Conservation (phyloP, 2,888 invertebrate genomes). For the Lycophotia porphyrea region DNA sequence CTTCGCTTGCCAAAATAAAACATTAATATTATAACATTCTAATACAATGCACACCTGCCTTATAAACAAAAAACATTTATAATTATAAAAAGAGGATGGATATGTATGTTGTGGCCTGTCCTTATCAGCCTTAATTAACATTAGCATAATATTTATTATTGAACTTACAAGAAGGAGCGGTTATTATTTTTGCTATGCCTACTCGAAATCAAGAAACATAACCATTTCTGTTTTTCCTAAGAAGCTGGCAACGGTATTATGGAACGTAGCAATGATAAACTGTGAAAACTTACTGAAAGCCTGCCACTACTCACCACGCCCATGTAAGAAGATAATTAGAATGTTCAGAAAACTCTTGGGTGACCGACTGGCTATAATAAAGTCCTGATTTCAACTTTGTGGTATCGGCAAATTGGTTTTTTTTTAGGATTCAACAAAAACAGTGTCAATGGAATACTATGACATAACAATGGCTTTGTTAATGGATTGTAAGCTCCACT, state of each 20-base stretch:
- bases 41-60: conserved; percentile 82
- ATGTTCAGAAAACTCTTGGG: neutral
- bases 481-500: neutral
- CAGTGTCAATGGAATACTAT: neutral
- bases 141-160: conserved; percentile 51
- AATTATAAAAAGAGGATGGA: conserved; percentile 67
- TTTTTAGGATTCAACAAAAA: neutral
- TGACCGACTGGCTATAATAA: neutral
- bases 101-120: conserved; percentile 54
- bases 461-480: neutral
- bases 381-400: neutral
- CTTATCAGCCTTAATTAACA: conserved; percentile 57
- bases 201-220: neutral
- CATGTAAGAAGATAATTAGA: neutral
- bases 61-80: conserved; percentile 69
- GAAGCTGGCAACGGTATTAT: neutral
- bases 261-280: neutral
- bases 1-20: conserved; percentile 89
- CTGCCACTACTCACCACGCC: neutral
- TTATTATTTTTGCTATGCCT: neutral
- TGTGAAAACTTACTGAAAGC: neutral
- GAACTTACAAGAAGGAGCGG: neutral
- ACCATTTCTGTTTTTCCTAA: neutral
- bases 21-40: conserved; percentile 86
- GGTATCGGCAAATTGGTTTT: neutral